Conservation (phyloP, 2,888 invertebrate genomes). For the Gasteruption jaculator region DNA sequence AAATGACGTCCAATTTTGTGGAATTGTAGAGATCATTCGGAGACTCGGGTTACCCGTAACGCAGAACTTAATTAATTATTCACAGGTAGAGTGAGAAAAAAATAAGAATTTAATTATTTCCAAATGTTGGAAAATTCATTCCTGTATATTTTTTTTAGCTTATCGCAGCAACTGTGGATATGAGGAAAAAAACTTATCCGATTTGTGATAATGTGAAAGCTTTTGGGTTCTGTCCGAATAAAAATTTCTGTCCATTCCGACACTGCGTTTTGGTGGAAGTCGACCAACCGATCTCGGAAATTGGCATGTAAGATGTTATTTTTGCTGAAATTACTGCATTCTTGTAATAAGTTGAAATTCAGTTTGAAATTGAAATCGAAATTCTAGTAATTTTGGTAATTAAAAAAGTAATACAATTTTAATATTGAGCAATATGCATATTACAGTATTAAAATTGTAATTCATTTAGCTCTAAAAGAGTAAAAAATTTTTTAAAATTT, state of each 20-base stretch:
- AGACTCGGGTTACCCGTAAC: too few relatives aligned
- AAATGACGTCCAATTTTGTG: slow-evolving; percentile 60
- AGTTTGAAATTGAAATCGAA: not conserved
- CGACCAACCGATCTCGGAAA: slow-evolving; percentile 55
- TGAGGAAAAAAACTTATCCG: slow-evolving; percentile 53
- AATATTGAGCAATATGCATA: not conserved
- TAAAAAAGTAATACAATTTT: slow-evolving; percentile 4
- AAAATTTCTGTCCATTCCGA: slow-evolving; percentile 58
- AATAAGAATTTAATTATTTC: slow-evolving; percentile 38
- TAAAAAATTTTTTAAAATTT: slow-evolving; percentile 5
- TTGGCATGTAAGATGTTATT: slow-evolving; percentile 38
- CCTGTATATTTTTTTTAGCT: slow-evolving; percentile 27
- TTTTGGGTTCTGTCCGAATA: slow-evolving; percentile 63
- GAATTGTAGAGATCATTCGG: slow-evolving; percentile 60
- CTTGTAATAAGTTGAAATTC: not conserved
- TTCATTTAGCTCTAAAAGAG: slow-evolving; percentile 6
- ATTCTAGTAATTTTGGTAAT: too few relatives aligned
- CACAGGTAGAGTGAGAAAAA: too few relatives aligned
- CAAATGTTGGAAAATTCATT: slow-evolving; percentile 38
- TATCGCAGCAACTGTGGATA: slow-evolving; percentile 34
- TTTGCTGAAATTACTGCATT: not conserved
- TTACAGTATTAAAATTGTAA: not conserved
- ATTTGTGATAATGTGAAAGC: slow-evolving; percentile 62
- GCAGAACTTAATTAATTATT: too few relatives aligned
- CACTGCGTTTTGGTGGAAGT: slow-evolving; percentile 59